phyloP scores from a whole-genome alignment of 2,888 invertebrate genomes.

The Lysandra coridon region DNA sequence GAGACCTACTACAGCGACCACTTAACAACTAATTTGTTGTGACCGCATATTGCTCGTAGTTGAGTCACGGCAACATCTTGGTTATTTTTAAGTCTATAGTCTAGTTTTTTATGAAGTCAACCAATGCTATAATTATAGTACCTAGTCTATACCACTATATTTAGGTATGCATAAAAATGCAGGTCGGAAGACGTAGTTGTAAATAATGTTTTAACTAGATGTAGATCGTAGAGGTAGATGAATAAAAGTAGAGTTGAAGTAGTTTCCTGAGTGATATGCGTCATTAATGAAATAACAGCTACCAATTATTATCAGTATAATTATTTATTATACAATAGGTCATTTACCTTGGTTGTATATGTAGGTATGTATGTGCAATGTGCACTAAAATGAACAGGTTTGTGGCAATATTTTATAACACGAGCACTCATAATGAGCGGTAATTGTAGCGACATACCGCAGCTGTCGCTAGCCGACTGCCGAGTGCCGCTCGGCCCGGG shows the following conservation, averaged over 20 bases:
- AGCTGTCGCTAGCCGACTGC: neutral
- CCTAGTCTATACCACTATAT: neutral
- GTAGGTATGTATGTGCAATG: neutral
- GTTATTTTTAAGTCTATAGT: neutral
- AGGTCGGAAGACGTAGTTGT: neutral
- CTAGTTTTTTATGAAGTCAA: neutral
- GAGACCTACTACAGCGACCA: neutral
- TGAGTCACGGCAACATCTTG: neutral
- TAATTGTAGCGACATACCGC: conserved; percentile 1
- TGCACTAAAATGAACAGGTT: neutral
- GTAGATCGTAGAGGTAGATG: neutral
- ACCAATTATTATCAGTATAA: neutral
- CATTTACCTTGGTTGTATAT: neutral
- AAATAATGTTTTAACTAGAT: neutral
- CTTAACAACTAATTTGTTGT: conserved; percentile 21
- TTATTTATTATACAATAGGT: conserved; percentile 4
- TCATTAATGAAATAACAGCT: neutral
- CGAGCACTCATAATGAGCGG: neutral
- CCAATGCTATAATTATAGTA: neutral
- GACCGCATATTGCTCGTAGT: neutral
- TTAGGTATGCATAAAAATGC: neutral
- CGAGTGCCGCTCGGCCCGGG: neutral
- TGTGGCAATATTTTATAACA: neutral
- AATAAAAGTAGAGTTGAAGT: neutral
- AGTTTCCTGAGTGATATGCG: neutral